Base-by-base conservation (phyloP, 2,888 invertebrate genomes). In the Nymphalis c-album region DNA sequence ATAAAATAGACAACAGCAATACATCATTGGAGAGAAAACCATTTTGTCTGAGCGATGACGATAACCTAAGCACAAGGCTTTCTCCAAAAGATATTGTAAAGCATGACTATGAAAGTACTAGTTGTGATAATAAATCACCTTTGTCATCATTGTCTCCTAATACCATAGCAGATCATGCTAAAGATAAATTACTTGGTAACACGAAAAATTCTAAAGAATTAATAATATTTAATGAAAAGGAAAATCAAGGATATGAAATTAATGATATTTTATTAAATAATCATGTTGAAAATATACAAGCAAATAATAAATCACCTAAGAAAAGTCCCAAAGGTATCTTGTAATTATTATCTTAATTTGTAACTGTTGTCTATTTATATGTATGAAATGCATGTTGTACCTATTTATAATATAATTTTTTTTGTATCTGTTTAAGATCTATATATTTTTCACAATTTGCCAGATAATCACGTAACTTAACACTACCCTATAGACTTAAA, bases 1-100 rank as follows among this genome's bases (percentile, higher is more conserved):
- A 72, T 0, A 86, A 82, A 76, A 73, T 69, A 69, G 76, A 76
- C 22, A 57, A 55, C 17, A 55, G 2, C 17, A 35, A 17, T 45
- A 50, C 59, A 50, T 18, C 10, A 59, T 22, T 55, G 50, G 51
- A 68, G 57, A 65, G 60, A 50, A 53, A 64, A 60, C n/a, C 40
- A 26, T 35, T 10, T 8, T 13, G 3, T 18, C 35, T 18, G 18
- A 18, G 17, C n/a, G 7, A 17, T 13, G 17, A 48, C 13, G 35
- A 57, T 6, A 57, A 57, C 0, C 17, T 57, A 18, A 40, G 35
- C n/a, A 5, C 57, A 31, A 31, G 8, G 17, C 16, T 31, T 55
- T 55, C 53, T 17, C 53, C 53, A 7, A 26, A 62, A 26, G 51
- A 58, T 1, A 57, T 16, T 40, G n/a, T 7, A 31, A 64, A 65